Conservation (phyloP, 2,797 vertebrate genomes). For the Gobio occitaniae region DNA sequence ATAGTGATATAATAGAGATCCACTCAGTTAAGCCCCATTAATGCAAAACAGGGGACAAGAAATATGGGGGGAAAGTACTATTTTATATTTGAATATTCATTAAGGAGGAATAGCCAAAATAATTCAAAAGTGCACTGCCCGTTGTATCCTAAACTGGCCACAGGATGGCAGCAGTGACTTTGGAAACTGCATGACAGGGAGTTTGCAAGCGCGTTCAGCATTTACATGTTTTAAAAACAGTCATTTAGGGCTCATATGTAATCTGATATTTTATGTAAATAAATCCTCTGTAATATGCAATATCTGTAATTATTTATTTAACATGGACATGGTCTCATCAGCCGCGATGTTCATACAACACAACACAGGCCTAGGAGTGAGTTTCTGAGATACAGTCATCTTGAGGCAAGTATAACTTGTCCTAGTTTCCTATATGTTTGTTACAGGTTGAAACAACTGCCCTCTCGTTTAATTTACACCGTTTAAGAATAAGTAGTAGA, state of each 20-base stretch:
- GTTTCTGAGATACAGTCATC: not conserved
- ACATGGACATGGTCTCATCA: not conserved
- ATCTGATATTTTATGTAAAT: not conserved
- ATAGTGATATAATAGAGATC: conserved; percentile 9
- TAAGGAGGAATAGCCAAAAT: not conserved
- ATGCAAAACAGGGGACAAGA: not conserved
- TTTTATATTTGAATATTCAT: not conserved
- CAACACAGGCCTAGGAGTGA: not conserved
- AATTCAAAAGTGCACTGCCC: not conserved
- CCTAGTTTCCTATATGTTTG: not conserved
- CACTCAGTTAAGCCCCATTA: conserved; percentile 13
- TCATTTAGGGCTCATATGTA: not conserved
- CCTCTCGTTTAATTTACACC: not conserved
- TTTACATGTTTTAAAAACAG: not conserved
- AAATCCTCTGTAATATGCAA: not conserved
- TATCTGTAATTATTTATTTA: not conserved
- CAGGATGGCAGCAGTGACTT: conserved; percentile 29
- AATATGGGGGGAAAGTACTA: not conserved
- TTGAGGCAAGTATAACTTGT: not conserved
- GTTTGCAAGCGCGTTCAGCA: too few species aligned
- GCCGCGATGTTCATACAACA: not conserved
- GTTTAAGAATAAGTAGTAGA: not conserved
- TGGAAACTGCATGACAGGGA: not conserved
- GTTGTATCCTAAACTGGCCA: not conserved
- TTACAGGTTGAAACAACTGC: not conserved